Evolutionary conservation across 1,140 invertebrate genomes (phyloP).

Genomic region (Caenorhabditis brenneri): DNA sequence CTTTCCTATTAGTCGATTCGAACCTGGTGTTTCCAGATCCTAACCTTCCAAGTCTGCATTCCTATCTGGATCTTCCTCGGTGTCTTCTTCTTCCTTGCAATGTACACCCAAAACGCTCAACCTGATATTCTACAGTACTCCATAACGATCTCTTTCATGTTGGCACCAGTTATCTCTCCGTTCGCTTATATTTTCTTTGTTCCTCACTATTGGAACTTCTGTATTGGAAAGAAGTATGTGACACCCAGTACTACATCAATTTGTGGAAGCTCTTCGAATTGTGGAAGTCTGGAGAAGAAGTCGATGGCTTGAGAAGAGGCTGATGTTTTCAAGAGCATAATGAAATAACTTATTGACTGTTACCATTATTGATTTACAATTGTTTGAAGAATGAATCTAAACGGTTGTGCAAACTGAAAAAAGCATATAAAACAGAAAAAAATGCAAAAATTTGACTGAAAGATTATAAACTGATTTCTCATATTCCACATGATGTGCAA

Average conservation of each 20-base stretch:
- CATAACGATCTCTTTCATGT: background rate
- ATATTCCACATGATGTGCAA: too few relatives aligned
- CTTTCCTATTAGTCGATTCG: too few relatives aligned
- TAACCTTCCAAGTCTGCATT: constrained; percentile 18
- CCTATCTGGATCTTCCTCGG: constrained; percentile 16
- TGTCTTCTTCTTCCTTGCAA: constrained; percentile 7
- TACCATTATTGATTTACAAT: too few relatives aligned
- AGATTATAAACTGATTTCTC: too few relatives aligned
- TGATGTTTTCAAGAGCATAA: too few relatives aligned
- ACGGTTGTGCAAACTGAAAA: too few relatives aligned
- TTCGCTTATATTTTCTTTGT: constrained; percentile 21
- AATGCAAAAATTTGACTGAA: too few relatives aligned
- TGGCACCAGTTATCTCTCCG: background rate
- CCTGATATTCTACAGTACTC: constrained; percentile 11
- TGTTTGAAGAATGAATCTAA: too few relatives aligned
- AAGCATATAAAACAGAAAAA: too few relatives aligned
- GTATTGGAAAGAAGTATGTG: constrained; percentile 14
- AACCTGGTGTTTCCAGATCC: background rate
- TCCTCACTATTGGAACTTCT: background rate
- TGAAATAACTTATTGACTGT: too few relatives aligned
- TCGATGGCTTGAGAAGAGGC: background rate
- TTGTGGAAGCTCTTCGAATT: background rate
- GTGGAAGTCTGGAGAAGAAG: background rate
- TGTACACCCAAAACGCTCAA: background rate
- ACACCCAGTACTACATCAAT: background rate